phyloP scores from a whole-genome alignment of 2,888 invertebrate genomes.

The Hypomecis atomaria region DNA sequence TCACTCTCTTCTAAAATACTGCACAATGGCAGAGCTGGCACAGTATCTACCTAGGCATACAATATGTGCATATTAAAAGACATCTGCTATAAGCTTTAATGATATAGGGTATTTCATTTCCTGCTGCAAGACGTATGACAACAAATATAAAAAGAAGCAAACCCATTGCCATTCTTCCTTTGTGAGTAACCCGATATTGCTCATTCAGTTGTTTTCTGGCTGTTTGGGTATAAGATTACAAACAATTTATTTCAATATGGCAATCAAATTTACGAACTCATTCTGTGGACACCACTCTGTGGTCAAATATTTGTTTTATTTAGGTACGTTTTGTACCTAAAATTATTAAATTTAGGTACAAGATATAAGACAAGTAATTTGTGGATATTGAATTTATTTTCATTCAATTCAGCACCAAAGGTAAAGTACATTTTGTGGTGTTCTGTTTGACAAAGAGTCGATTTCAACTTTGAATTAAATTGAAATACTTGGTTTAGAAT shows the following conservation, averaged over 20 bases:
- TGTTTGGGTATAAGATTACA: conserved; percentile 84
- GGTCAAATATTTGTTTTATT: conserved; percentile 62
- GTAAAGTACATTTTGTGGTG: too few relatives aligned
- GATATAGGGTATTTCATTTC: conserved; percentile 35
- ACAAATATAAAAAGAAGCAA: conserved; percentile 69
- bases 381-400: too few relatives aligned
- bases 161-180: conserved; percentile 68
- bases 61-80: not conserved
- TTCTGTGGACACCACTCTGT: conserved; percentile 64
- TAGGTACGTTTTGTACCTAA: conserved; percentile 22
- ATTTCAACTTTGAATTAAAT: too few relatives aligned
- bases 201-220: conserved; percentile 80
- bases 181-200: conserved; percentile 78
- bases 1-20: too few relatives aligned
- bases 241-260: conserved; percentile 82
- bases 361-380: conserved; percentile 19
- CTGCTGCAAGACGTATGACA: conserved; percentile 58
- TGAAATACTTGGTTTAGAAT: too few relatives aligned
- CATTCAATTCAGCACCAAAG: too few relatives aligned
- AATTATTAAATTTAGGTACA: conserved; percentile 39
- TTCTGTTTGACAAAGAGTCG: too few relatives aligned
- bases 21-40: too few relatives aligned
- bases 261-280: conserved; percentile 78
- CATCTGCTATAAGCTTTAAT: conserved; percentile 19
- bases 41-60: too few relatives aligned